Percentiles rank a stretch among this genome's conserved stretches.
Evolutionary conservation across 1,140 invertebrate species (phyloP).

Genomic region (Oreohelix idahoensis): DNA sequence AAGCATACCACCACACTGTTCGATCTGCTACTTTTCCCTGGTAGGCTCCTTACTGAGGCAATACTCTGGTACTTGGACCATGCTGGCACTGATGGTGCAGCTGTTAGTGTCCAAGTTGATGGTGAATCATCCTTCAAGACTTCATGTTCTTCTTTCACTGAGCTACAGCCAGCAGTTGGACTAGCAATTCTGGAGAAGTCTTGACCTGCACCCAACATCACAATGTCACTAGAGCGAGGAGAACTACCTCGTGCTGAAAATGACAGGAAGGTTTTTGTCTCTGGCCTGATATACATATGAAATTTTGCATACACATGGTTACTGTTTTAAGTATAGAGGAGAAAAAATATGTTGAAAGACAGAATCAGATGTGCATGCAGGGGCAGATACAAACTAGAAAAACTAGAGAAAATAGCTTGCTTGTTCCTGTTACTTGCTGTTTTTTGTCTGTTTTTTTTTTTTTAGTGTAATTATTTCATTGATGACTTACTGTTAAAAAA

Average conservation of each 20-base stretch:
- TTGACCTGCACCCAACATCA: neutral
- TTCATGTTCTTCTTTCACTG: neutral
- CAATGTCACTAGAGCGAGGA: neutral
- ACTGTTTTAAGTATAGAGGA: too few species aligned
- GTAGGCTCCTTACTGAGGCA: constrained; percentile 40
- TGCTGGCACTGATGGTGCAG: neutral
- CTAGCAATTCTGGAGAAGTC: neutral
- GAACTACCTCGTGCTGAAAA: constrained; percentile 4
- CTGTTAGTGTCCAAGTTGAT: neutral
- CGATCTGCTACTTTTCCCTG: constrained; percentile 17
- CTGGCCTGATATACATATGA: too few species aligned
- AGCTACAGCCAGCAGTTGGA: neutral
- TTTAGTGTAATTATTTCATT: too few species aligned
- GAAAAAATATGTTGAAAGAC: too few species aligned
- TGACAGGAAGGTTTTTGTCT: too few species aligned
- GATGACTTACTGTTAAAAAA: constrained; percentile 30
- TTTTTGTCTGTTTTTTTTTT: too few species aligned
- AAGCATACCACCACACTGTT: constrained; percentile 44
- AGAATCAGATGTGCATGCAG: too few species aligned
- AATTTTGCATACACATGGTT: too few species aligned
- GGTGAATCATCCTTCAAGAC: neutral
- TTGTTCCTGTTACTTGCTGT: too few species aligned
- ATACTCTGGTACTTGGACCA: constrained; percentile 42
- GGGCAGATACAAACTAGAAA: too few species aligned
- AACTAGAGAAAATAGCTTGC: too few species aligned